These are phyloP conservation scores for Thryonomys swinderianus DNA, from an alignment of 2,113 vertebrate species.

Conservation along the genomic window DNA sequence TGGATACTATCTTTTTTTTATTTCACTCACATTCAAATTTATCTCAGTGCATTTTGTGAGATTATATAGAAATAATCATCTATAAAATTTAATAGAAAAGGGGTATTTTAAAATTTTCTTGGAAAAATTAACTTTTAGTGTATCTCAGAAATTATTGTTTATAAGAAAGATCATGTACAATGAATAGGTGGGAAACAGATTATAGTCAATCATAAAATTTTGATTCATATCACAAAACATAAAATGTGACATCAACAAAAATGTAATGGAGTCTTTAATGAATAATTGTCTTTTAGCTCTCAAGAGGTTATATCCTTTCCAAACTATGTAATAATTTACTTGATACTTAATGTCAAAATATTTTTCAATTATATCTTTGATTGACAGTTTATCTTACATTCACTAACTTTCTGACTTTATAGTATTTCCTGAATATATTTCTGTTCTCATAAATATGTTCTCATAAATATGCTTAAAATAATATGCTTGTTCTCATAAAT, in stretches of 20 bases:
- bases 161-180: background rate
- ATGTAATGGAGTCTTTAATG: background rate
- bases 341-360: background rate
- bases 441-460: too few relatives aligned
- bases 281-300: background rate
- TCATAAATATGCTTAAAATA: too few relatives aligned
- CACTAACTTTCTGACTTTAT: background rate
- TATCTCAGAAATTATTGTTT: background rate
- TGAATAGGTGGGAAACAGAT: background rate
- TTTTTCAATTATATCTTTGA: background rate
- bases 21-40: background rate
- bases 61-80: background rate
- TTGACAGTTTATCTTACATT: background rate
- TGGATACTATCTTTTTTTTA: background rate
- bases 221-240: background rate
- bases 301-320: background rate
- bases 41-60: background rate
- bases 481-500: too few relatives aligned
- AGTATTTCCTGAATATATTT: background rate
- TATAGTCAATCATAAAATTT: background rate
- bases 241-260: background rate
- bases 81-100: background rate
- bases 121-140: background rate
- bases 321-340: background rate
- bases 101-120: background rate